Evolutionary conservation across 2,113 vertebrate genomes (phyloP).

Genomic region (Cololabis saira): DNA sequence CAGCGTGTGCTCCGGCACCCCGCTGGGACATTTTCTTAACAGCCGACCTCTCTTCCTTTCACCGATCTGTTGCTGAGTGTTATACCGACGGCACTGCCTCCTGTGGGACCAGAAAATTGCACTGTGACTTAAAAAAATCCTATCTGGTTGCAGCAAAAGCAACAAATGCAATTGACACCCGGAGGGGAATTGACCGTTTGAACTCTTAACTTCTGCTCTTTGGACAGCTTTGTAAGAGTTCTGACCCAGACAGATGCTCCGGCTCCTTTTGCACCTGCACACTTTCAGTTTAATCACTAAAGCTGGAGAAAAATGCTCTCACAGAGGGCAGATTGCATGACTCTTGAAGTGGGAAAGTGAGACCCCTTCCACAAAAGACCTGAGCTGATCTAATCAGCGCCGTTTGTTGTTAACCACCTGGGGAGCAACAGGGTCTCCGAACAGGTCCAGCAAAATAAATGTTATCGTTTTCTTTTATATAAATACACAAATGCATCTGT

Average conservation of each 20-base stretch:
- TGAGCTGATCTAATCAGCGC: no score
- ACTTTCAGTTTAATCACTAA: constrained; percentile 9
- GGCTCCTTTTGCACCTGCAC: background rate
- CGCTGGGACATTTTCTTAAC: constrained; percentile 55
- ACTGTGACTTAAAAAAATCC: constrained; percentile 23
- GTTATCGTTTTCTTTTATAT: background rate
- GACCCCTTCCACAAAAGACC: background rate
- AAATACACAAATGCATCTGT: background rate
- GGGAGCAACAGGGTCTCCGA: background rate
- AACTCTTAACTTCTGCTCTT: constrained; percentile 30
- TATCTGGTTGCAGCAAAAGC: constrained; percentile 19
- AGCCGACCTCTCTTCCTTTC: constrained; percentile 41
- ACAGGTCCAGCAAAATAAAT: no score
- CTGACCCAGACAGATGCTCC: constrained; percentile 8
- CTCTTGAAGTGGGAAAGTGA: background rate
- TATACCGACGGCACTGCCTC: constrained; percentile 28
- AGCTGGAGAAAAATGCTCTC: constrained; percentile 8
- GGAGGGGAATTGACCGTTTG: constrained; percentile 22
- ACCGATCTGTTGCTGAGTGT: constrained; percentile 39
- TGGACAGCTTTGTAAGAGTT: background rate
- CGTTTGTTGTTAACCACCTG: background rate
- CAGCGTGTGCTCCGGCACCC: constrained; percentile 50
- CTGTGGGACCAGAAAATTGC: constrained; percentile 13
- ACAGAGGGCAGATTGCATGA: no score
- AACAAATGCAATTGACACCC: constrained; percentile 2